Percentiles rank a stretch among this genome's conserved stretches.
These are phyloP conservation scores for Colaptes auratus DNA, from an alignment of 2,113 vertebrate genomes.

Conservation along the genomic window DNA sequence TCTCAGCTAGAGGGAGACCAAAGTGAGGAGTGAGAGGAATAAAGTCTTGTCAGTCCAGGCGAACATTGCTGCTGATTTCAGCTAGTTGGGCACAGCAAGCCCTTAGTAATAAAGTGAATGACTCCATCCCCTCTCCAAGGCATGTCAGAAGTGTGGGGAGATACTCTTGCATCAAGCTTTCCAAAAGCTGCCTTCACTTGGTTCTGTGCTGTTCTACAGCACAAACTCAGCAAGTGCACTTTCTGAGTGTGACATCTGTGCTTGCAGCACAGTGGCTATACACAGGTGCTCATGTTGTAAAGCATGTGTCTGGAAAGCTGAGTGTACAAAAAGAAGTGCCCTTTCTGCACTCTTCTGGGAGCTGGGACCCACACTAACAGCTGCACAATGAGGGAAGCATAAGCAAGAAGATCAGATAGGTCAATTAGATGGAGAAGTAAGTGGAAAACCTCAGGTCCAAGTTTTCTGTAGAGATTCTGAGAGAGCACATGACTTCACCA, in stretches of 20 bases:
- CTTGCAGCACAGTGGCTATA: neutral
- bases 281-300: constrained; percentile 11
- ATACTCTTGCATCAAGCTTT: neutral
- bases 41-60: neutral
- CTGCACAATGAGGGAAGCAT: neutral
- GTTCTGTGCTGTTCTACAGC: neutral
- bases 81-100: neutral
- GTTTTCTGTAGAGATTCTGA: neutral
- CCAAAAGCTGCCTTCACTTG: neutral
- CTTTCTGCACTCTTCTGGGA: constrained; percentile 14
- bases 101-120: neutral
- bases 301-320: constrained; percentile 20
- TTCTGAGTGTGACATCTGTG: constrained; percentile 3
- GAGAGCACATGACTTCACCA: neutral
- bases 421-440: constrained; percentile 28
- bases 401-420: constrained; percentile 8
- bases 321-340: neutral
- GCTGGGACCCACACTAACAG: constrained; percentile 10
- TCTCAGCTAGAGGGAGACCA: neutral
- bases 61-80: neutral
- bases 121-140: neutral
- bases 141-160: neutral
- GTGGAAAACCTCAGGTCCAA: neutral
- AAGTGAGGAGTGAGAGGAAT: neutral
- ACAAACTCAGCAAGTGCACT: neutral